Evolutionary conservation across 2,888 invertebrate species (phyloP), one percentile per base, ranked within the genome.

Genomic region (Eulithis prunata): DNA sequence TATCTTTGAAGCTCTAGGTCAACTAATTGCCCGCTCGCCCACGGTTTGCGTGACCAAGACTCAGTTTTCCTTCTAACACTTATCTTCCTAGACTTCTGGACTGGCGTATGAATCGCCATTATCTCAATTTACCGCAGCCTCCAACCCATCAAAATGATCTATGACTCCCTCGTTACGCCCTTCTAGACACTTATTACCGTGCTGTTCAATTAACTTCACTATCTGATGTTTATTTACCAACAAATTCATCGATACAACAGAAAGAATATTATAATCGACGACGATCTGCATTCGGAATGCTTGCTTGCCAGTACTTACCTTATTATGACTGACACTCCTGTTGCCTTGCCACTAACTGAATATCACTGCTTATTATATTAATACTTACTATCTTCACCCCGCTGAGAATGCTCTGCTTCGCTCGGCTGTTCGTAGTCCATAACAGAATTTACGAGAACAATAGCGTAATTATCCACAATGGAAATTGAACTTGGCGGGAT

Each of bases 381-480:
- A 41, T 41, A 41, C 10, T 10, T 41, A 64, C 11, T 88, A 86
- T 85, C 88, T 90, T 90, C 89, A 89, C 88, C 86, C 86, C 82
- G 91, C 92, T 93, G 91, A 91, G 91, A 90, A 91, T 93, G 92
- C 81, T 91, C 91, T 90, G 93, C 92, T 93, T 93, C 86, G 91
- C 89, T 87, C 88, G 88, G 86, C 87, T 87, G 79, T 85, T 81
- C 81, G 75, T 83, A 80, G 74, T 75, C 78, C 75, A 72, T 79
- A 75, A 76, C 78, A 76, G 75, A 73, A 61, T 68, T 75, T 71
- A 71, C 74, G 72, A 77, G 75, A 71, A 71, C 71, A 73, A 75
- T 72, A 56, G 64, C 64, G 63, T 73, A 62, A 71, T 71, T 73
- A 71, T 68, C 68, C 63, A 69, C 69, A 70, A 76, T 71, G 69